phyloP scores from a whole-genome alignment of 2,888 invertebrate species.

The Ellobium chinense region DNA sequence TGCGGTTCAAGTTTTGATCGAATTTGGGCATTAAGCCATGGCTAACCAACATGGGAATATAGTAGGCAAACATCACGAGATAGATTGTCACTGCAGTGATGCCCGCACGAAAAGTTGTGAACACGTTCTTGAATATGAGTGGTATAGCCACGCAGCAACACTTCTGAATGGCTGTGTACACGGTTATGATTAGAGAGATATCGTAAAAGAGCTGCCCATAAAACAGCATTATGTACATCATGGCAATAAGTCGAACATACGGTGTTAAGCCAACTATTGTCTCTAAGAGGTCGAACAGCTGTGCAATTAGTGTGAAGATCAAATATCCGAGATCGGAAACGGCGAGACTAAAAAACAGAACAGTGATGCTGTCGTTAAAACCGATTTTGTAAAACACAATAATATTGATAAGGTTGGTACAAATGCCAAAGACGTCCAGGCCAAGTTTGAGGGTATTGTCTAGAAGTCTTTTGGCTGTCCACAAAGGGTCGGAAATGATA shows the following conservation, averaged over 20 bases:
- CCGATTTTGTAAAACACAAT: slow-evolving; percentile 17
- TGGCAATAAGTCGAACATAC: background rate
- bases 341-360: background rate
- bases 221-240: background rate
- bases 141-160: background rate
- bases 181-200: background rate
- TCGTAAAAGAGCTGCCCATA: background rate
- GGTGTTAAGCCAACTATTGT: background rate
- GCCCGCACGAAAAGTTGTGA: background rate
- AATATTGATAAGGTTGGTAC: slow-evolving; percentile 15
- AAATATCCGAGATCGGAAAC: slow-evolving; percentile 10
- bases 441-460: slow-evolving; percentile 6
- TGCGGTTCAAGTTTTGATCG: background rate
- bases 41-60: background rate
- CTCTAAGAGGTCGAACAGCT: background rate
- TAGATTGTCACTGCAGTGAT: background rate
- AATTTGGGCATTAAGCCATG: background rate
- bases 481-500: background rate
- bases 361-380: background rate
- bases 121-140: slow-evolving; percentile 6
- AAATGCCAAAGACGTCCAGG: background rate
- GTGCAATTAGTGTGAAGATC: background rate
- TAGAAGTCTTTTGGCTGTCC: background rate
- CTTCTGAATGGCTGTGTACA: slow-evolving; percentile 22
- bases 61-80: background rate